Conservation (phyloP, 2,888 invertebrate species). For the Embidobia sp. region DNA sequence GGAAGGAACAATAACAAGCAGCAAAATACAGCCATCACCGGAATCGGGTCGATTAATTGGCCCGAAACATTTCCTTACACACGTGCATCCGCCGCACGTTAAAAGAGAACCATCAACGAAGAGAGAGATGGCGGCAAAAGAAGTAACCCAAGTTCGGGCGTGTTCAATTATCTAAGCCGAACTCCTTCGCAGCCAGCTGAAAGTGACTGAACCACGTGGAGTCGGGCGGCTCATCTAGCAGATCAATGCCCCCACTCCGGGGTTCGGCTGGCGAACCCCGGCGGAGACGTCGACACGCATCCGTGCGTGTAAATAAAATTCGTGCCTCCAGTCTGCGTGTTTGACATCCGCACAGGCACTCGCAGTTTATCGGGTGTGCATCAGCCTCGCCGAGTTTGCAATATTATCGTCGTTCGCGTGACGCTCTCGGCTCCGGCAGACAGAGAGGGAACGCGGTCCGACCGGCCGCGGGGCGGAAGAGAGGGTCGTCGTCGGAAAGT, state of each 20-base stretch:
- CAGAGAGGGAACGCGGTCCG: slow-evolving; percentile 63
- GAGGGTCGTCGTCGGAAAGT: slow-evolving; percentile 31
- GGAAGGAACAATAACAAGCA: too few relatives aligned
- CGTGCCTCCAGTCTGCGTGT: slow-evolving; percentile 13
- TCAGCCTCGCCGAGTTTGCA: slow-evolving; percentile 69
- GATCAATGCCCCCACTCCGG: slow-evolving; percentile 27
- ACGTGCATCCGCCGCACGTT: too few relatives aligned
- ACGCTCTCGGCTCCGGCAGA: slow-evolving; percentile 70
- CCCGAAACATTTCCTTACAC: too few relatives aligned
- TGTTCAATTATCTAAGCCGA: too few relatives aligned
- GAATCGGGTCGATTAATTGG: too few relatives aligned
- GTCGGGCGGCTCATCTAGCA: not conserved
- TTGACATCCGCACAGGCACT: slow-evolving; percentile 22
- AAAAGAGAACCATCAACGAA: too few relatives aligned
- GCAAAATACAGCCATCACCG: too few relatives aligned
- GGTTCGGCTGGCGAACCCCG: not conserved
- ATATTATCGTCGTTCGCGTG: slow-evolving; percentile 73
- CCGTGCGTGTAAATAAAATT: slow-evolving; percentile 37
- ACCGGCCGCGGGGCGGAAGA: slow-evolving; percentile 53
- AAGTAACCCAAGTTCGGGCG: too few relatives aligned
- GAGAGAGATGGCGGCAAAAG: too few relatives aligned
- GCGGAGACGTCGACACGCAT: slow-evolving; percentile 24
- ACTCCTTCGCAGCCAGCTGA: too few relatives aligned
- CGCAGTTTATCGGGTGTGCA: slow-evolving; percentile 71
- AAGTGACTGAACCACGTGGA: slow-evolving; percentile 15